These are phyloP conservation scores for Monoplex corrugatus DNA, from an alignment of 2,888 invertebrate genomes.

Conservation along the genomic window DNA sequence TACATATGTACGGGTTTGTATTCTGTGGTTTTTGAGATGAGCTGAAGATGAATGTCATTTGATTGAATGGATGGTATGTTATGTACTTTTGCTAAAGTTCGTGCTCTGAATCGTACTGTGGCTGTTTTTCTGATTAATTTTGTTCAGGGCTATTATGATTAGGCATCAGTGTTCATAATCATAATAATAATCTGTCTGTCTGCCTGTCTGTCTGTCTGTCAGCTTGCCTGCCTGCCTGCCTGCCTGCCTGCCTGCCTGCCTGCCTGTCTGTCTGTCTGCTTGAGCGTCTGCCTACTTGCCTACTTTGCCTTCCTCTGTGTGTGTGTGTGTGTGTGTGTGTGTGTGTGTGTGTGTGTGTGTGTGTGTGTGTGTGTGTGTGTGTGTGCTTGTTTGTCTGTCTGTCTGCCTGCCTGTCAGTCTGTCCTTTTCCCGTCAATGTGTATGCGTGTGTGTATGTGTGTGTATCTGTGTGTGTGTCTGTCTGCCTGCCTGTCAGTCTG, in stretches of 20 bases:
- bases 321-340: slow-evolving; percentile 44
- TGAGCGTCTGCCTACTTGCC: not conserved
- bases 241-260: slow-evolving; percentile 7
- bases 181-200: too few relatives aligned
- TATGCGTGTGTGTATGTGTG: not conserved
- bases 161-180: too few relatives aligned
- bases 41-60: too few relatives aligned
- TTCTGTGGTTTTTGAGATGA: too few relatives aligned
- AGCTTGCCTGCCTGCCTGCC: slow-evolving; percentile 21
- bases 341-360: slow-evolving; percentile 39
- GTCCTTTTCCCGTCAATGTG: too few relatives aligned
- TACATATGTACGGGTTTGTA: too few relatives aligned
- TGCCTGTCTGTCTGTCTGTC: not conserved
- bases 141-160: too few relatives aligned
- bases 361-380: not conserved
- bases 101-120: too few relatives aligned
- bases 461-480: not conserved
- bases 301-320: not conserved
- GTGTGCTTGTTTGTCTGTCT: not conserved
- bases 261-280: not conserved
- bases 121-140: too few relatives aligned
- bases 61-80: too few relatives aligned
- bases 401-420: too few relatives aligned
- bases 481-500: not conserved
- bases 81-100: too few relatives aligned